Base-by-base conservation (phyloP, 2,888 invertebrate species). In the Dryomyza anilis region DNA sequence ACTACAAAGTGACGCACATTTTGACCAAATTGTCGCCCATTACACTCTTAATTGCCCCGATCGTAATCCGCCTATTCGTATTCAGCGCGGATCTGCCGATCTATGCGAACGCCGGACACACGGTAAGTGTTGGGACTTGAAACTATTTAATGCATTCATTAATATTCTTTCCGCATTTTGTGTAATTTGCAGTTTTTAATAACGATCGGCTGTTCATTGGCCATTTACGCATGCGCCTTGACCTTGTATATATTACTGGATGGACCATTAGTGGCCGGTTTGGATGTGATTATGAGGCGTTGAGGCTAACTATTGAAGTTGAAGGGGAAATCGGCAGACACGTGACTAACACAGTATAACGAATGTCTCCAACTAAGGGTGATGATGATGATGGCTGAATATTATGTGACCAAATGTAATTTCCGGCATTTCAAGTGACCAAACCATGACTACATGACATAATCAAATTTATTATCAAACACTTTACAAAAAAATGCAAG, bases 221-320 rank as follows among this genome's bases (percentile, higher is more conserved):
- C 85, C 7, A 85, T 86, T 0, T 75, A 86, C 52, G 65, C 75
- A 0, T 82, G 78, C 2, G 82, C 87, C 3, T 76, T 87, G 19
- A 58, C 85, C 23, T 81, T 89, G 19, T 85, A 86, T 1, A 76
- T 89, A 52, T 76, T 88, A 33, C 85, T 88, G 60, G 89, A 89
- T 81, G 87, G 87, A 76, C 89, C 89, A 1, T 82, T 86, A 72
- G 86, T 86, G 71, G 85, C 86, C 23, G 74, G 88, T 33, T 36
- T 68, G 8, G 16, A 39, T 55, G 59, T 59, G 16, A 27, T 60
- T 21, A 29, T 60, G 36, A 59, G 52, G 21, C 53, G 64, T n/a
- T 53, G 29, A 53, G 8, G 2, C 14, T 21, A 43, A 6, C 43
- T 43, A 43, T 43, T 45, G 2, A 43, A 21, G 8, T 19, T n/a